Evolutionary conservation across 2,888 invertebrate species (phyloP).

Genomic region (Lycocerus yunnanus): DNA sequence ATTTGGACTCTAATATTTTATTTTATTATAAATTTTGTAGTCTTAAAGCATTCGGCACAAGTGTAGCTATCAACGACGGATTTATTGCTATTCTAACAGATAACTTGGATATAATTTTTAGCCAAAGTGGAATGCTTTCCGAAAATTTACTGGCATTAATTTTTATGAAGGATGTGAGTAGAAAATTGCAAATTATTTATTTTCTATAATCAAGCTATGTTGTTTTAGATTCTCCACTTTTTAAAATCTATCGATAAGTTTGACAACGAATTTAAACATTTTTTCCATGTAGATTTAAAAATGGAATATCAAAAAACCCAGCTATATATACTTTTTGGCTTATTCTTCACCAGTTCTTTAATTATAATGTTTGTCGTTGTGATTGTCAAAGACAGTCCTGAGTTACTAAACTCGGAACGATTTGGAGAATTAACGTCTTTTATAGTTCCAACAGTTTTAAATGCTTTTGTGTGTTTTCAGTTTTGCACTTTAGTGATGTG

Average conservation of each 20-base stretch:
- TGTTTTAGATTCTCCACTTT: neutral
- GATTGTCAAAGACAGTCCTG: neutral
- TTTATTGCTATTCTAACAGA: neutral
- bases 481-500: neutral
- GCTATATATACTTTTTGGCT: neutral
- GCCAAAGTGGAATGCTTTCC: neutral
- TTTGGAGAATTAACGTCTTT: neutral
- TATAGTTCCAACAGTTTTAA: neutral
- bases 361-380: neutral
- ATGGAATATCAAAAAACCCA: neutral
- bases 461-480: neutral
- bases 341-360: neutral
- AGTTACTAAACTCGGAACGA: neutral
- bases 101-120: neutral
- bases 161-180: neutral
- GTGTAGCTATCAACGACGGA: neutral
- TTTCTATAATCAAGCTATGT: neutral
- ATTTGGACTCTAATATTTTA: neutral
- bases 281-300: neutral
- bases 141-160: neutral
- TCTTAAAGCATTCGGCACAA: neutral
- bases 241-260: neutral
- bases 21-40: neutral
- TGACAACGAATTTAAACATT: neutral
- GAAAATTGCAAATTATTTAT: neutral